Percentiles rank a stretch among this genome's conserved stretches.
Conservation (phyloP, 2,888 invertebrate genomes). For the Sinopyrophorus schimmeli region DNA sequence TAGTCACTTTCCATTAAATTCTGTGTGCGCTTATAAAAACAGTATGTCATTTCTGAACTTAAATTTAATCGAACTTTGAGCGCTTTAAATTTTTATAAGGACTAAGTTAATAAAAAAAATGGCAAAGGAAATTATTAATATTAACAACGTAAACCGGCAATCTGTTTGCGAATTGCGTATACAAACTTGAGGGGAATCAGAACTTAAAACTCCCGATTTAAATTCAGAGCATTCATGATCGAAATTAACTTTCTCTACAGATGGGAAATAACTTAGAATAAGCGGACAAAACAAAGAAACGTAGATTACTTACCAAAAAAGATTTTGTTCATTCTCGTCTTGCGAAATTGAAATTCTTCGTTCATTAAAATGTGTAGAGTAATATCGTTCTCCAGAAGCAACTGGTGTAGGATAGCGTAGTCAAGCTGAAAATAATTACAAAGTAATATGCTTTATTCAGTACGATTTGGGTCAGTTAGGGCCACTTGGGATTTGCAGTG, state of each 20-base stretch:
- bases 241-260: constrained; percentile 40
- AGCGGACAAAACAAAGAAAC: constrained; percentile 27
- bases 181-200: too few relatives aligned
- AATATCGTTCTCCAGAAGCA: constrained; percentile 78
- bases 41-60: too few relatives aligned
- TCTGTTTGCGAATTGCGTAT: too few relatives aligned
- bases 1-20: too few relatives aligned
- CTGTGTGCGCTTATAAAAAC: too few relatives aligned
- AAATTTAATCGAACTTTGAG: too few relatives aligned
- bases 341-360: constrained; percentile 76
- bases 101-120: too few relatives aligned
- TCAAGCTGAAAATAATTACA: constrained; percentile 65
- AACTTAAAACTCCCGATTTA: constrained; percentile 35
- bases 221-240: constrained; percentile 39
- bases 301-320: constrained; percentile 68
- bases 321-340: constrained; percentile 70
- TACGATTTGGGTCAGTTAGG: constrained; percentile 34
- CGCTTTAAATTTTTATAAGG: too few relatives aligned
- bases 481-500: constrained; percentile 37
- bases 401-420: constrained; percentile 80
- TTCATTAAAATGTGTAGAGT: constrained; percentile 83
- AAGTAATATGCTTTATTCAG: constrained; percentile 31
- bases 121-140: too few relatives aligned
- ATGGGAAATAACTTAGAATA: constrained; percentile 35
- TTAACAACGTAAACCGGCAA: too few relatives aligned